Evolutionary conservation across 1,140 invertebrate species (phyloP).

Genomic region (Xylocopa sonorina): DNA sequence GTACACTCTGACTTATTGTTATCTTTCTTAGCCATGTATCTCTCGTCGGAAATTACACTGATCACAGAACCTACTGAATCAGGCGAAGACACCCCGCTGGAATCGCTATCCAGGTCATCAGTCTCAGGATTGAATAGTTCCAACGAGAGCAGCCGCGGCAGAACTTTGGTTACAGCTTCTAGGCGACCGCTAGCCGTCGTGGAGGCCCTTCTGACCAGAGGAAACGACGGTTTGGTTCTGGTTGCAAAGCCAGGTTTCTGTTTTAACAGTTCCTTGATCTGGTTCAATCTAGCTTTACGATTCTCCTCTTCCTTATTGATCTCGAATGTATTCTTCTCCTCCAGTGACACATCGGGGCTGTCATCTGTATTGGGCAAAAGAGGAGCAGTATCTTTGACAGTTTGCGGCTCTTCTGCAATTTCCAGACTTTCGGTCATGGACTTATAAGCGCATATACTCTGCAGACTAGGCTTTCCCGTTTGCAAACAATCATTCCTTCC

Average conservation of each 20-base stretch:
- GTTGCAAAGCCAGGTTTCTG: constrained; percentile 83
- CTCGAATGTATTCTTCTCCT: constrained; percentile 35
- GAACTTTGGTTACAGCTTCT: constrained; percentile 81
- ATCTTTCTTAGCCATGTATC: constrained; percentile 69
- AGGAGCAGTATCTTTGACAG: constrained; percentile 34
- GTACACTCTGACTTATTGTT: constrained; percentile 37
- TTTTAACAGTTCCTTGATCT: constrained; percentile 86
- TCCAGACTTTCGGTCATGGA: constrained; percentile 46
- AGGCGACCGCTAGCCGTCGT: constrained; percentile 80
- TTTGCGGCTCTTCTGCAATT: constrained; percentile 20
- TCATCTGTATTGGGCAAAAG: constrained; percentile 18
- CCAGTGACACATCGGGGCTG: not conserved
- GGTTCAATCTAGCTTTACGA: constrained; percentile 84
- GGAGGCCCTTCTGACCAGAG: constrained; percentile 84
- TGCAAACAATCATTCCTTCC: not conserved
- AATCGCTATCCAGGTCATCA: constrained; percentile 94
- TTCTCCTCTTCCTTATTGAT: constrained; percentile 73
- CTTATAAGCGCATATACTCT: constrained; percentile 32
- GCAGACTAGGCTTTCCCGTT: constrained; percentile 14
- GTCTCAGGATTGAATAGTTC: constrained; percentile 95
- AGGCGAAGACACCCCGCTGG: constrained; percentile 92
- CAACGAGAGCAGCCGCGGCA: constrained; percentile 89
- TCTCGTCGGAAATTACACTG: constrained; percentile 83
- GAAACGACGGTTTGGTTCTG: constrained; percentile 80
- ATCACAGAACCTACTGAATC: constrained; percentile 93